Evolutionary conservation across 37 sponge, comb jelly and placozoan species (phyloP).

Genomic region (Lycopodina hypogea): DNA sequence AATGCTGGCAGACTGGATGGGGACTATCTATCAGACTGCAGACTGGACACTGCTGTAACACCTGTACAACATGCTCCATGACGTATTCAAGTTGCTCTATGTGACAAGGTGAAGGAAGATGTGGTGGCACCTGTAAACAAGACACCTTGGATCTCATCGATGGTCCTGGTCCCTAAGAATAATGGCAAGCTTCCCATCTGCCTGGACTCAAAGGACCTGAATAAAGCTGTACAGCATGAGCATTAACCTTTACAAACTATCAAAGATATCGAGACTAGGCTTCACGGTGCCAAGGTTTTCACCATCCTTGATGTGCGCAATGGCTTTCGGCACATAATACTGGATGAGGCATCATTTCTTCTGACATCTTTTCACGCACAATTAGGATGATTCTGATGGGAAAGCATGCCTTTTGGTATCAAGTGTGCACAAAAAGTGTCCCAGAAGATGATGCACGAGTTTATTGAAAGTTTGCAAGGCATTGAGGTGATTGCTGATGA

Average conservation of each 20-base stretch:
- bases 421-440: slow-evolving; percentile 55
- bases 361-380: slow-evolving; percentile 60
- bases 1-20: slow-evolving; percentile 28
- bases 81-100: slow-evolving; percentile 36
- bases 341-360: slow-evolving; percentile 46
- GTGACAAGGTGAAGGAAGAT: slow-evolving; percentile 26
- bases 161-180: too few species aligned
- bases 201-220: slow-evolving; percentile 47
- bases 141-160: slow-evolving; percentile 52
- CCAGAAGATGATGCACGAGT: slow-evolving; percentile 40
- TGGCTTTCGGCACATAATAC: slow-evolving; percentile 65
- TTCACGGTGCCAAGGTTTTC: slow-evolving; percentile 39
- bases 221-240: slow-evolving; percentile 47
- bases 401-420: slow-evolving; percentile 48
- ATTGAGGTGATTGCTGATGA: slow-evolving; percentile 53
- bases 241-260: slow-evolving; percentile 45
- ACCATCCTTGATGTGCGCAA: slow-evolving; percentile 46
- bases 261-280: slow-evolving; percentile 12
- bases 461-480: slow-evolving; percentile 42
- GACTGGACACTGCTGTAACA: slow-evolving; percentile 22
- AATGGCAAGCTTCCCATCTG: slow-evolving; percentile 35
- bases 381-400: slow-evolving; percentile 49
- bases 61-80: too few species aligned
- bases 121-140: too few species aligned
- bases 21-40: slow-evolving; percentile 32